Conservation (phyloP, 2,113 vertebrate genomes). For the Gopherus evgoodei region DNA sequence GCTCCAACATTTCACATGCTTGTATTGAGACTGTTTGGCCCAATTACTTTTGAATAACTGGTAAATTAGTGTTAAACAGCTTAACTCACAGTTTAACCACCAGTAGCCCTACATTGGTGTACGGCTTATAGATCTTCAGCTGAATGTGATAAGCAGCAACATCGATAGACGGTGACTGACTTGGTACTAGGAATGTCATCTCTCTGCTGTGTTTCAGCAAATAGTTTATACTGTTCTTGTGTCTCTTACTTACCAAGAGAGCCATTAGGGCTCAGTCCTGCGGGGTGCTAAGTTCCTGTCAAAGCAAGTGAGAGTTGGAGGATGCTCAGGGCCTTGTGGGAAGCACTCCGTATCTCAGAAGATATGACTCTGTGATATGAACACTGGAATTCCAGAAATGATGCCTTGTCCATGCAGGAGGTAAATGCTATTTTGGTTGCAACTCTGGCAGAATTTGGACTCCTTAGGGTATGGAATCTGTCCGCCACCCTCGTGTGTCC, state of each 20-base stretch:
- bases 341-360: not conserved
- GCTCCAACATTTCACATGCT: not conserved
- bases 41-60: not conserved
- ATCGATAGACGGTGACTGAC: not conserved
- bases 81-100: not conserved
- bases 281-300: not conserved
- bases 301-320: not conserved
- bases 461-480: not conserved
- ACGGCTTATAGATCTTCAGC: not conserved
- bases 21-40: not conserved
- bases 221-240: not conserved
- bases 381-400: not conserved
- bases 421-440: not conserved
- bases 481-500: not conserved
- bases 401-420: not conserved
- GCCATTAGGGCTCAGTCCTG: not conserved
- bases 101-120: not conserved
- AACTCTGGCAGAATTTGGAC: not conserved
- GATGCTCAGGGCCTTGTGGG: not conserved
- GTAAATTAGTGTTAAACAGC: not conserved
- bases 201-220: not conserved
- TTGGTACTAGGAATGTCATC: not conserved
- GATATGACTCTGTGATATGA: not conserved
- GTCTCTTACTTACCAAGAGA: not conserved
- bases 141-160: not conserved